These are phyloP conservation scores for Leucopternis melanops DNA, from an alignment of 2,113 vertebrate species.

Conservation along the genomic window DNA sequence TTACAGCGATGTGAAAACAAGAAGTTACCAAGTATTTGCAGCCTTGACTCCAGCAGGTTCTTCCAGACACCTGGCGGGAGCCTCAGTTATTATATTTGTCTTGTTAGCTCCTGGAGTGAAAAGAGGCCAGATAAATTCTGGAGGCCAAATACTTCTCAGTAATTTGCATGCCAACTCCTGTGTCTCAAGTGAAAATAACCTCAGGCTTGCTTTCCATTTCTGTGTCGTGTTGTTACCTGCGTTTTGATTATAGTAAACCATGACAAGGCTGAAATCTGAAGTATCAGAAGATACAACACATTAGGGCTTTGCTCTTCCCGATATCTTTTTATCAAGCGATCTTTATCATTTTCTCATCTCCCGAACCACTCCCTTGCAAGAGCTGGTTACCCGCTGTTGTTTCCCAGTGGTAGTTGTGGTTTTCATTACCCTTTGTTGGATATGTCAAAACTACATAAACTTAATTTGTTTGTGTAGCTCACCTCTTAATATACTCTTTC, in stretches of 20 bases:
- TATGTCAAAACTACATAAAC: not conserved
- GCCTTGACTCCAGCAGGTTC: not conserved
- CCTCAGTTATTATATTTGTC: not conserved
- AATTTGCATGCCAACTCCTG: slow-evolving; percentile 5
- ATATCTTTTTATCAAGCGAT: not conserved
- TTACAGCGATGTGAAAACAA: not conserved
- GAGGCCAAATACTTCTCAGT: slow-evolving; percentile 25
- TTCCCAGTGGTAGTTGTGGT: not conserved
- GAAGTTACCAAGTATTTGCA: not conserved
- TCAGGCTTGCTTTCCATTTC: slow-evolving; percentile 1
- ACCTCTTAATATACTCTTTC: not conserved
- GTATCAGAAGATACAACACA: not conserved
- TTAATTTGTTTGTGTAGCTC: not conserved
- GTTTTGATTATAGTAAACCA: not conserved
- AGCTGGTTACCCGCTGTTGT: not conserved
- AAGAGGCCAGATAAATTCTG: not conserved
- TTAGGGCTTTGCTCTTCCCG: not conserved
- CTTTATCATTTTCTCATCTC: not conserved
- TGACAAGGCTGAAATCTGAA: not conserved
- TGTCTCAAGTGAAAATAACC: slow-evolving; percentile 14
- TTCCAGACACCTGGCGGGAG: not conserved
- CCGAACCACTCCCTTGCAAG: not conserved
- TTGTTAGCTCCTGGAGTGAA: not conserved
- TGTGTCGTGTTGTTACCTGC: not conserved
- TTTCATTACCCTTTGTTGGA: not conserved